These are phyloP conservation scores for Numenius phaeopus DNA, from an alignment of 2,797 vertebrate species.

Conservation along the genomic window DNA sequence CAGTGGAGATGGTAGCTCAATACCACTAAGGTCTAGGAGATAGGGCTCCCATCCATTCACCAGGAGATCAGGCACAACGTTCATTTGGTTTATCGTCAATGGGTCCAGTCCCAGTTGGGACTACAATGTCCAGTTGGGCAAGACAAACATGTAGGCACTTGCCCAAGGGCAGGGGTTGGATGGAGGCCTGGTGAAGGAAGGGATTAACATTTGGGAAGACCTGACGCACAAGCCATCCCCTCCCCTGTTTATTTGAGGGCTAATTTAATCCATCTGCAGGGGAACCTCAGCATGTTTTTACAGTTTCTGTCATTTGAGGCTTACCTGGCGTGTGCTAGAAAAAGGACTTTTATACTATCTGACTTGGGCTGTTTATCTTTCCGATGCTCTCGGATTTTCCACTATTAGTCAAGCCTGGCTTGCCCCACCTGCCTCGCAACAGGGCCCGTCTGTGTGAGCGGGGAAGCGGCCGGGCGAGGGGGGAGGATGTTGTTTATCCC, in stretches of 20 bases:
- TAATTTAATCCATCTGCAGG: constrained; percentile 80
- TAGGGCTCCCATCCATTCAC: neutral
- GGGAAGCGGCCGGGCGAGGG: neutral
- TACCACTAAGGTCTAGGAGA: neutral
- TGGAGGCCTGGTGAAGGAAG: constrained; percentile 46
- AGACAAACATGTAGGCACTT: neutral
- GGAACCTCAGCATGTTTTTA: constrained; percentile 77
- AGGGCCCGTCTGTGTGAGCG: constrained; percentile 72
- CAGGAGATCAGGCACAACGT: neutral
- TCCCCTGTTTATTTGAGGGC: constrained; percentile 69
- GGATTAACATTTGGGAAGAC: constrained; percentile 55
- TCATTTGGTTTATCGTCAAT: neutral
- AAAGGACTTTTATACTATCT: constrained; percentile 83
- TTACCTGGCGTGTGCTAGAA: constrained; percentile 80
- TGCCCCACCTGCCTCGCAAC: constrained; percentile 73
- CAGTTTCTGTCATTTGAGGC: constrained; percentile 79
- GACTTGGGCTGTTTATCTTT: constrained; percentile 81
- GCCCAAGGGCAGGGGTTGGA: neutral
- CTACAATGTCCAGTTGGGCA: neutral
- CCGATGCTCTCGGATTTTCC: constrained; percentile 79
- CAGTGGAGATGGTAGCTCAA: neutral
- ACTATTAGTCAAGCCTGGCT: constrained; percentile 69
- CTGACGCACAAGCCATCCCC: constrained; percentile 15
- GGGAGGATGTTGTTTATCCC: constrained; percentile 44
- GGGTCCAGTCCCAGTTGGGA: too few relatives aligned